Conservation (phyloP, 2,888 invertebrate species). For the Emesis furor region DNA sequence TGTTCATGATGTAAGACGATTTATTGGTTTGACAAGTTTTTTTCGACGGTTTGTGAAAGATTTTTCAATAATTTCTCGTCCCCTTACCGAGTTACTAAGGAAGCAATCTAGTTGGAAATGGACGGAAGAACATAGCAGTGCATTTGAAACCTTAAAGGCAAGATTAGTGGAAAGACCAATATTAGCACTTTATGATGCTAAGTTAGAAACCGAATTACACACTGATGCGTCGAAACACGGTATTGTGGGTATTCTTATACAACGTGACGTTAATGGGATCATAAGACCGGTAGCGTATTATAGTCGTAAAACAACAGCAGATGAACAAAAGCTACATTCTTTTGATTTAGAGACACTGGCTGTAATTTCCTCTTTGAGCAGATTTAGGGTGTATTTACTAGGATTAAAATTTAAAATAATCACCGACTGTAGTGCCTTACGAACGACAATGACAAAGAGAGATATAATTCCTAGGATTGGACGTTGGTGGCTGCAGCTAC, state of each 20-base stretch:
- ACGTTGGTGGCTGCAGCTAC: slow-evolving; percentile 11
- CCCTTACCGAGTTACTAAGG: slow-evolving; percentile 61
- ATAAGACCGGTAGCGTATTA: slow-evolving; percentile 13
- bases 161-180: slow-evolving; percentile 68
- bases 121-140: slow-evolving; percentile 57
- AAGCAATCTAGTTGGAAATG: slow-evolving; percentile 63
- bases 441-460: neutral
- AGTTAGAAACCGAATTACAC: slow-evolving; percentile 36
- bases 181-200: slow-evolving; percentile 36
- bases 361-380: neutral
- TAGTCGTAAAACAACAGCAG: neutral
- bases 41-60: slow-evolving; percentile 50
- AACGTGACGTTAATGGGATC: neutral
- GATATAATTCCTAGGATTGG: neutral
- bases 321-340: neutral
- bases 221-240: slow-evolving; percentile 43
- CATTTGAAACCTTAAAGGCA: slow-evolving; percentile 69
- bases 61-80: slow-evolving; percentile 54
- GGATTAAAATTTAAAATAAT: slow-evolving; percentile 3
- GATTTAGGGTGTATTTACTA: slow-evolving; percentile 15
- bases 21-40: slow-evolving; percentile 50
- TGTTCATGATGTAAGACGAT: slow-evolving; percentile 50
- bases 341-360: neutral
- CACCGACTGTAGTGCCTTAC: neutral
- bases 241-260: slow-evolving; percentile 50